These are phyloP conservation scores for Miltochrista miniata DNA, from an alignment of 2,888 invertebrate species.

Conservation along the genomic window DNA sequence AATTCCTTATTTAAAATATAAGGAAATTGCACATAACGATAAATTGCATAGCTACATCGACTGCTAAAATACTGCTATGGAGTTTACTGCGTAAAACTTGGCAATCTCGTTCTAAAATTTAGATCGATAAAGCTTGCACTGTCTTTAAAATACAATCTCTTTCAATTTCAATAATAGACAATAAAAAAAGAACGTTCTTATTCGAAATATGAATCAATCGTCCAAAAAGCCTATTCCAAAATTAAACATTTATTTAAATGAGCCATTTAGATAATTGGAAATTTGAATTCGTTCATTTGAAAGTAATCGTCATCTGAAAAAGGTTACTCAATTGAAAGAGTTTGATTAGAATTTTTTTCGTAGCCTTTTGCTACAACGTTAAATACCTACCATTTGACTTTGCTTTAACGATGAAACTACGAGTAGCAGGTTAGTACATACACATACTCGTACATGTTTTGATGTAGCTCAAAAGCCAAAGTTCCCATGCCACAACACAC, in stretches of 20 bases:
- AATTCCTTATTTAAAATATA: neutral
- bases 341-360: too few relatives aligned
- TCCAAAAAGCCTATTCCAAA: neutral
- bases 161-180: slow-evolving; percentile 1
- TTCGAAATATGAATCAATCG: neutral
- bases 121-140: neutral
- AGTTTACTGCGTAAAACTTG: neutral
- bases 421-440: too few relatives aligned
- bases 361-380: too few relatives aligned
- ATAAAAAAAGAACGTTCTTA: neutral
- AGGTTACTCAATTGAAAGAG: too few relatives aligned
- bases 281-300: neutral
- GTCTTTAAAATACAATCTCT: neutral
- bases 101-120: neutral
- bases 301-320: too few relatives aligned
- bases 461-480: too few relatives aligned
- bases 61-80: slow-evolving; percentile 5
- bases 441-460: too few relatives aligned
- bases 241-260: neutral
- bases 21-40: neutral
- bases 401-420: too few relatives aligned
- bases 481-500: too few relatives aligned
- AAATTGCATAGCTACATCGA: slow-evolving; percentile 1
- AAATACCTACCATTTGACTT: too few relatives aligned
- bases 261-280: too few relatives aligned